Evolutionary conservation across 2,113 vertebrate species (phyloP).

Genomic region (Spheniscus mendiculus): DNA sequence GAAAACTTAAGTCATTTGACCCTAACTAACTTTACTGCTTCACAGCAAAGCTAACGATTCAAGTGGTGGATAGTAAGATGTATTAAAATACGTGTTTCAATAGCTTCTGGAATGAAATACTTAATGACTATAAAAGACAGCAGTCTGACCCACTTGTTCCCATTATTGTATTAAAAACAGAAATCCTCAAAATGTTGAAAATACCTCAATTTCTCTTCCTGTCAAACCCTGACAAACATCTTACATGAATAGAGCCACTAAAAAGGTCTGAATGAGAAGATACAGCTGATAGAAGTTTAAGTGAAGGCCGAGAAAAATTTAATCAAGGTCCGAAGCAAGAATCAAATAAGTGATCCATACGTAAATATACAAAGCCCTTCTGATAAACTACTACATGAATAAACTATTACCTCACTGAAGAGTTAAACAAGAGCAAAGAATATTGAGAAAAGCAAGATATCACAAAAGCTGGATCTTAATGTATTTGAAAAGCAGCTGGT

Average conservation of each 20-base stretch:
- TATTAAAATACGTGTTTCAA: not conserved
- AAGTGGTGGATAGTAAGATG: not conserved
- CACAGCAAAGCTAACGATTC: not conserved
- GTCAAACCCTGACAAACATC: not conserved
- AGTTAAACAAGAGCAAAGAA: not conserved
- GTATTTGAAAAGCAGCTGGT: not conserved
- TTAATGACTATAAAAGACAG: not conserved
- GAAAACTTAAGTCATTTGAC: not conserved
- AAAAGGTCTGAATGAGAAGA: not conserved
- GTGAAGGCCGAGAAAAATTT: not conserved
- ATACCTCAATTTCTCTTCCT: not conserved
- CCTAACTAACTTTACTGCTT: not conserved
- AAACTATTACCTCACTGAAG: not conserved
- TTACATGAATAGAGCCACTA: not conserved
- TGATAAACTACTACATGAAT: not conserved
- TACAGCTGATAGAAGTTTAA: not conserved
- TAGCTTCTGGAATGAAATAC: not conserved
- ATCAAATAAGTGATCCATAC: not conserved
- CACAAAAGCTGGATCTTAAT: not conserved
- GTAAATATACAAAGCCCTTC: not conserved
- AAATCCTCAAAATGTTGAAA: not conserved
- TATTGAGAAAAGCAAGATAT: not conserved
- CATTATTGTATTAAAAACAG: not conserved
- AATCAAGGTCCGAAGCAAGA: not conserved
- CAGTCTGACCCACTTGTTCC: not conserved